Percentiles rank a stretch among this genome's conserved stretches.
These are phyloP conservation scores for Hestina assimilis DNA, from an alignment of 1,140 invertebrate genomes.

Conservation along the genomic window DNA sequence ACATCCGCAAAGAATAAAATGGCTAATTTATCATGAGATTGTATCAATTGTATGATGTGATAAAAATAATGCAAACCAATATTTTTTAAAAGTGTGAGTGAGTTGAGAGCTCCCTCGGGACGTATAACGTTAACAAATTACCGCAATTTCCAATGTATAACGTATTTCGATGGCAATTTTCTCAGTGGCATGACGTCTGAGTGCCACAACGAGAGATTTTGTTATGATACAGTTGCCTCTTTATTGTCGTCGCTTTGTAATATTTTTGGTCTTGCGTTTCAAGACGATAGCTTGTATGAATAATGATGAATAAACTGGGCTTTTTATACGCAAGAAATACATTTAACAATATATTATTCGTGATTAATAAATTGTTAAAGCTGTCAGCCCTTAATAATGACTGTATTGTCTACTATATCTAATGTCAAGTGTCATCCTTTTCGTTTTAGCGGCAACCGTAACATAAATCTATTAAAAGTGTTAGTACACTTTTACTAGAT, in stretches of 20 bases:
- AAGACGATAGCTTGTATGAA: too few relatives aligned
- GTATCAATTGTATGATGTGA: constrained; percentile 16
- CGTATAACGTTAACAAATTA: constrained; percentile 62
- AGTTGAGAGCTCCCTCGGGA: constrained; percentile 43
- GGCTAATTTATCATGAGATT: not conserved
- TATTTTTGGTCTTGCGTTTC: not conserved
- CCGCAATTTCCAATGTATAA: constrained; percentile 62
- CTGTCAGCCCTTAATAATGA: too few relatives aligned
- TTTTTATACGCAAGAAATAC: not conserved
- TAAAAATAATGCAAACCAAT: constrained; percentile 42
- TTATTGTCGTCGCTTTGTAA: not conserved
- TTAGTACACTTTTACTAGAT: too few relatives aligned
- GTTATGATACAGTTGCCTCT: not conserved
- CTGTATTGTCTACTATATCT: too few relatives aligned
- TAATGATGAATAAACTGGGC: too few relatives aligned
- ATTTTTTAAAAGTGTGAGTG: constrained; percentile 45
- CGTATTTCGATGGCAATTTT: constrained; percentile 32
- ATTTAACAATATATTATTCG: not conserved
- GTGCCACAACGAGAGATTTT: not conserved
- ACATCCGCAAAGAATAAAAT: too few relatives aligned
- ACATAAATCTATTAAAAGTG: too few relatives aligned
- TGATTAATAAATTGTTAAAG: too few relatives aligned
- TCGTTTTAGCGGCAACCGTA: too few relatives aligned
- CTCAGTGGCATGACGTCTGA: not conserved
- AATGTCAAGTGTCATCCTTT: too few relatives aligned